Base-by-base conservation (phyloP, 2,888 invertebrate species). In the Cybosia mesomella region DNA sequence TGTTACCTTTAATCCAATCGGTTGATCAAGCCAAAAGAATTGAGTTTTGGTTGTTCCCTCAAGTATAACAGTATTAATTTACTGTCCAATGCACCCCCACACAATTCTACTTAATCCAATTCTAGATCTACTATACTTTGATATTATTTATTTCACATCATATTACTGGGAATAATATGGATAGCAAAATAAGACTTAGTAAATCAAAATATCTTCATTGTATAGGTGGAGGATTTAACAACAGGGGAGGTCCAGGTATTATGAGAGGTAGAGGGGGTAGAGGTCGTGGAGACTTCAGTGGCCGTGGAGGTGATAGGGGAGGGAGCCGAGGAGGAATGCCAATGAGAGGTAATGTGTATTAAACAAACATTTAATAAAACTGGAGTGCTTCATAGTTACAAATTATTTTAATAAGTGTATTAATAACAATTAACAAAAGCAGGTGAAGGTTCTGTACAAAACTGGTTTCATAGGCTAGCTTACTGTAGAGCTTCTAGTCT, bases 281-380 rank as follows among this genome's bases (percentile, higher is more conserved):
- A 54, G 94, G 94, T 0, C 86, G 94, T 54, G 94, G 94, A 24
- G 94, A 95, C 76, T 94, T 93, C 39, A 70, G 39, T 81, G 89
- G 86, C 18, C 94, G 87, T 18, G 85, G 93, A 43, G 91, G 88
- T 72, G 94, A 93, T 62, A 86, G 93, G 69, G 94, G 93, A 1
- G 88, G 87, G 54, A 91, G 91, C 11, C 85, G 92, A 53, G 91
- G 94, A 49, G 94, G 94, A 61, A 93, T 93, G 93, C 92, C 89
- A 8, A 93, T 94, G 93, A 91, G 94, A 91, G 94, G 94, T 92
- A 77, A 72, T 15, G 1, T 13, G 43, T 28, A 15, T 81, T 58
- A 18, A 24, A 15, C 10, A 43, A 15, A 43, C 28, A n/a, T n/a
- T n/a, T 39, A 15, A 39, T 39, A 15, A 39, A 39, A 39, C 39